Evolutionary conservation across 2,797 vertebrate genomes (phyloP).

Genomic region (Mycteria americana): DNA sequence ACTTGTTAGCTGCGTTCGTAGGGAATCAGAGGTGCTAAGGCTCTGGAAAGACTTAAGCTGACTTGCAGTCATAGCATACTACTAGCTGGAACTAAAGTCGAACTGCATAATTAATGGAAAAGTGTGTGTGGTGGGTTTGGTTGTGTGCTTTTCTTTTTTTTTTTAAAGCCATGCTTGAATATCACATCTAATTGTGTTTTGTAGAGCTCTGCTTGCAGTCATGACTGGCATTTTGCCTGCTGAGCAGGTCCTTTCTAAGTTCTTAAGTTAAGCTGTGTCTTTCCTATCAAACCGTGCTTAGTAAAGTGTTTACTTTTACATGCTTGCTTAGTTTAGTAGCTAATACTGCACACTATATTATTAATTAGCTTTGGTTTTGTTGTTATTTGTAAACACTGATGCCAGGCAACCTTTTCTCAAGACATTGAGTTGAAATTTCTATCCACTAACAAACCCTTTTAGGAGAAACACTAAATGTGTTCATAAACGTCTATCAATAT

Average conservation of each 20-base stretch:
- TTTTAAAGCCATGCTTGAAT: neutral
- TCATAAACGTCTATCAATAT: neutral
- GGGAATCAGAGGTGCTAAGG: neutral
- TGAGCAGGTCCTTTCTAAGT: neutral
- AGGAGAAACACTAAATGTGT: neutral
- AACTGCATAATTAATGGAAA: neutral
- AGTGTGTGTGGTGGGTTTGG: neutral
- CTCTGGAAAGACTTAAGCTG: neutral
- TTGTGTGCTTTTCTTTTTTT: neutral
- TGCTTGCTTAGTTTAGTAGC: neutral
- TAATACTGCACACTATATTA: neutral
- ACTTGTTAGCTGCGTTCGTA: neutral
- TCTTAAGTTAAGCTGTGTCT: neutral
- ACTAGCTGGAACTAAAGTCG: neutral
- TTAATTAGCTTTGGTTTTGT: neutral
- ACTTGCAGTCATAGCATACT: neutral
- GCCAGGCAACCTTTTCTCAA: neutral
- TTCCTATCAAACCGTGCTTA: neutral
- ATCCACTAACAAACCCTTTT: neutral
- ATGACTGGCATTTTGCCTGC: neutral
- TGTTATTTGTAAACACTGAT: neutral
- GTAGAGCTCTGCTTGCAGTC: neutral
- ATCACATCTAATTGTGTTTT: neutral
- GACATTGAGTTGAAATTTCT: neutral
- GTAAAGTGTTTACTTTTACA: neutral